Evolutionary conservation across 2,113 vertebrate genomes (phyloP), one percentile per base, ranked within the genome.

Genomic region (Furnarius figulus): DNA sequence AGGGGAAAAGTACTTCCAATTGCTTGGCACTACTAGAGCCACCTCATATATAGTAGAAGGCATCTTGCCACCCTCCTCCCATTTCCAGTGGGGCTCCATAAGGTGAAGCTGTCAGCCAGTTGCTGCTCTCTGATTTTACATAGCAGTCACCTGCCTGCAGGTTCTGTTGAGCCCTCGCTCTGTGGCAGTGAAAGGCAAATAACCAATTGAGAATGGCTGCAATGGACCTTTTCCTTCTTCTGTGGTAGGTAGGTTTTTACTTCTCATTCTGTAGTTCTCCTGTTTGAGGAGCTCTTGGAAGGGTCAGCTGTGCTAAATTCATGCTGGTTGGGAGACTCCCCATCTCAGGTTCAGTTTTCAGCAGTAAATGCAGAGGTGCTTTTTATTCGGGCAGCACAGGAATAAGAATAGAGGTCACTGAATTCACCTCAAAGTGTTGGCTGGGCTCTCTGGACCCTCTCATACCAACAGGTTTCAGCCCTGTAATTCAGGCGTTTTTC

Each of bases 21-120:
- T 53, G 17, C 50, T 80, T 66, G 47, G 22, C 35, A 61, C 18
- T 53, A 8, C 25, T 14, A 58, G 13, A 75, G 20, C 74, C 74
- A 65, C 18, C 28, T 31, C 55, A 37, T 35, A n/a, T 58, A 10
- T 0, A 19, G 19, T 22, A 35, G 31, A 81, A 63, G 22, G 5
- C 10, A 8, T 20, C 50, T 58, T 13, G 21, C 44, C 14, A 23
- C 14, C 21, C 19, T 65, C 28, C 56, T 19, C 30, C 24, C 40
- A 14, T 12, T 53, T 88, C 46, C 72, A 24, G 44, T 27, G 35
- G 52, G 24, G 16, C 52, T 78, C 33, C 20, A 4, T 31, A 31
- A n/a, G 0, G 5, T 44, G n/a, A 49, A 47, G 21, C 13, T 56
- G 46, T 19, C 8, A 22, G 10, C 6, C 42, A n/a, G 0, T 30